Conservation (phyloP, 2,797 vertebrate species). For the Hydrocynus forskahlii region DNA sequence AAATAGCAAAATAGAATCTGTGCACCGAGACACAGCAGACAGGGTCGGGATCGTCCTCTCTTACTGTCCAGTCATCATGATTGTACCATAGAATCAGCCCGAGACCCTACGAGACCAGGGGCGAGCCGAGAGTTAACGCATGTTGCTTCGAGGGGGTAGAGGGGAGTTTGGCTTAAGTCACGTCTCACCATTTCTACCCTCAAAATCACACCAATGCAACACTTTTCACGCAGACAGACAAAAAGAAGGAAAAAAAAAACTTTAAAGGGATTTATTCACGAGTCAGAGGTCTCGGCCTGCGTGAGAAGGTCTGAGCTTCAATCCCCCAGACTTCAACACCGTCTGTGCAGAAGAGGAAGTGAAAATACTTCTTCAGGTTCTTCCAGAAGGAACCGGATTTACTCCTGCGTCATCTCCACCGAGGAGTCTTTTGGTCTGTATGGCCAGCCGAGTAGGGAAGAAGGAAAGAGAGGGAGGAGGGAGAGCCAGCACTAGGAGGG, state of each 20-base stretch:
- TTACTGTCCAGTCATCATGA: constrained; percentile 63
- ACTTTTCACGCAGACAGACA: constrained; percentile 35
- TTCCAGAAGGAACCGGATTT: constrained; percentile 25
- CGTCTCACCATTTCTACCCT: constrained; percentile 66
- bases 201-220: constrained; percentile 63
- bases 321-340: constrained; percentile 57
- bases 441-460: constrained; percentile 48
- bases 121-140: constrained; percentile 54
- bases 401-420: constrained; percentile 54
- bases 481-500: constrained; percentile 65
- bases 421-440: constrained; percentile 73
- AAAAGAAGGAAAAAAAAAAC: constrained; percentile 22
- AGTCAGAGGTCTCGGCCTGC: constrained; percentile 71
- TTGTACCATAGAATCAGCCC: constrained; percentile 73
- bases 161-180: constrained; percentile 60
- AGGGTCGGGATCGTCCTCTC: constrained; percentile 60
- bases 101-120: constrained; percentile 57
- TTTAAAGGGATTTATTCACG: constrained; percentile 68
- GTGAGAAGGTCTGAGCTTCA: constrained; percentile 57
- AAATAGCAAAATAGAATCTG: constrained; percentile 57
- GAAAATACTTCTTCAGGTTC: constrained; percentile 65
- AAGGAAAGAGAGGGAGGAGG: constrained; percentile 51
- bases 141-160: constrained; percentile 51
- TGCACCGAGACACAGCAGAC: constrained; percentile 50
- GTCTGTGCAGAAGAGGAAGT: constrained; percentile 67